Evolutionary conservation across 1,140 invertebrate species (phyloP), one percentile per base, ranked within the genome.

Genomic region (Zaprionus ghesquierei): DNA sequence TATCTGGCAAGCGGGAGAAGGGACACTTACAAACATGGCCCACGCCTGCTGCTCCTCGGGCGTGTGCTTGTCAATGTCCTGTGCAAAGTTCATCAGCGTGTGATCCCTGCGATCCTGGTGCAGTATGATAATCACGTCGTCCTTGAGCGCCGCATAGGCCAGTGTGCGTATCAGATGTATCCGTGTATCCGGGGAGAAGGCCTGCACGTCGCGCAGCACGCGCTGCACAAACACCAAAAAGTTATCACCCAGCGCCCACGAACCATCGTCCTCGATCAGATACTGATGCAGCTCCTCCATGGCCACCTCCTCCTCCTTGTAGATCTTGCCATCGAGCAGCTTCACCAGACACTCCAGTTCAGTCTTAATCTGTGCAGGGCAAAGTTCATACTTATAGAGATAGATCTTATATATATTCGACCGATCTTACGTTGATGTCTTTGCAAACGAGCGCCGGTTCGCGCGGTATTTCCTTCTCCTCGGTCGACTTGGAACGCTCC

Each of bases 71-170:
- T 98, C 97, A 69, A 98, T 95, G 81, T 95, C 94, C 84, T 95
- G 95, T 15, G 97, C 96, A 91, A 96, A 98, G 92, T 97, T 97
- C 96, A 98, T 98, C 46, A 98, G 93, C 44, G 96, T 94, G 92
- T 98, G 97, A 77, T 97, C 96, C 59, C 95, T 93, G 64, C 97
- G 94, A 92, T 98, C 97, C 92, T 98, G 97, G 92, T 98, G 97
- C 61, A 98, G 92, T 55, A 98, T 92, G 23, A 98, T 94, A 85
- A 98, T 97, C 51, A 98, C 95, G 92, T 98, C 97, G 77, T 98
- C 97, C 79, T 97, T 97, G 5, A 97, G 93, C 6, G 96, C 96
- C 0, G 96, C 96, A 55, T 94, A 94, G 12, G 95, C 95, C 70
- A 97, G 92, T 31, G 96, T 94, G 59, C 96, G 95, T 69, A 97